phyloP scores from a whole-genome alignment of 2,888 invertebrate genomes.

The Helleia helle region DNA sequence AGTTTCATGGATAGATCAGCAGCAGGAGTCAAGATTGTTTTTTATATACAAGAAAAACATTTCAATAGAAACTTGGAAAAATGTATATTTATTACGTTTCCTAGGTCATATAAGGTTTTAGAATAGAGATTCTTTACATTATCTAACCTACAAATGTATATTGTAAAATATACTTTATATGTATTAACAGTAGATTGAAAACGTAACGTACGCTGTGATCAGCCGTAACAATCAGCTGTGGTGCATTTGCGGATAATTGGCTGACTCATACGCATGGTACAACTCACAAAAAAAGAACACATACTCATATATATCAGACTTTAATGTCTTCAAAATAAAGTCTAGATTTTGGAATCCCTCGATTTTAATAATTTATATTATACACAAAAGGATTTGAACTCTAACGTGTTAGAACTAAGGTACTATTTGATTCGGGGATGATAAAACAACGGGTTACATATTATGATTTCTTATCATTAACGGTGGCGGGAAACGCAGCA shows the following conservation, averaged over 20 bases:
- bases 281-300: neutral
- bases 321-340: neutral
- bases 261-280: constrained; percentile 4
- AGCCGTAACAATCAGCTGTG: constrained; percentile 4
- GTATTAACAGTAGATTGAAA: neutral
- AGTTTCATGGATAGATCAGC: too few relatives aligned
- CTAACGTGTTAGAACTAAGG: neutral
- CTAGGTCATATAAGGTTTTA: neutral
- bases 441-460: constrained; percentile 7
- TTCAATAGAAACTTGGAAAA: too few relatives aligned
- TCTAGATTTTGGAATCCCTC: too few relatives aligned
- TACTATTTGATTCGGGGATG: neutral
- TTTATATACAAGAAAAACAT: too few relatives aligned
- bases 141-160: neutral
- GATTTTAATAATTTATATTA: neutral
- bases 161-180: neutral
- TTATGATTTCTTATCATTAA: neutral
- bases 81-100: too few relatives aligned
- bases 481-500: neutral
- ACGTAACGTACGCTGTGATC: neutral
- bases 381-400: neutral
- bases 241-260: constrained; percentile 5
- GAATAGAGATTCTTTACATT: neutral
- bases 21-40: too few relatives aligned
- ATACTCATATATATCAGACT: neutral